A percentile compares a stretch with the other conserved stretches of the same genome.
phyloP scores from a whole-genome alignment of 2,797 vertebrate genomes.

The Dromococcyx pavoninus region DNA sequence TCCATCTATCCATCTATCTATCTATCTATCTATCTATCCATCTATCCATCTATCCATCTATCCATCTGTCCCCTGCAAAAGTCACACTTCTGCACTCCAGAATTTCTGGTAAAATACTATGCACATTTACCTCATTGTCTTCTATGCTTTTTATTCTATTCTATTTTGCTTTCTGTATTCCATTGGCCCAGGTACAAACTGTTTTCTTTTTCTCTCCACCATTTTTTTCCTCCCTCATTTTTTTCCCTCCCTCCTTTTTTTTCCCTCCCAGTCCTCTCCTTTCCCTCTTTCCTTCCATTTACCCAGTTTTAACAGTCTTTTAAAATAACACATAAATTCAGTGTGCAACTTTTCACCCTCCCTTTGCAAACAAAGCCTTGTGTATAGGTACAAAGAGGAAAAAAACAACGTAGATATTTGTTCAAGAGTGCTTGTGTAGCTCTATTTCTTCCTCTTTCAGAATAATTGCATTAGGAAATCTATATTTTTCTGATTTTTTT shows the following conservation, averaged over 20 bases:
- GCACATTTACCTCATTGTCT: background rate
- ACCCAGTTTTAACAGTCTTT: background rate
- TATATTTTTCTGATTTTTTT: background rate
- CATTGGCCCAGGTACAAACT: background rate
- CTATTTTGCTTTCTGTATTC: background rate
- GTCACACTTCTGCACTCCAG: background rate
- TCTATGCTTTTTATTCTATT: background rate
- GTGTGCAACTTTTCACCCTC: background rate
- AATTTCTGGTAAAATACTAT: background rate
- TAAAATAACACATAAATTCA: background rate
- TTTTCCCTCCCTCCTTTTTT: background rate
- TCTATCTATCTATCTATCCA: too few species aligned
- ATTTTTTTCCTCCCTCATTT: background rate
- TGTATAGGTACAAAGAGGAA: background rate
- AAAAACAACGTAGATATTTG: background rate
- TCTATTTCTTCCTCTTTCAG: background rate
- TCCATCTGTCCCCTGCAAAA: background rate
- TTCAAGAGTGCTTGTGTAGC: background rate
- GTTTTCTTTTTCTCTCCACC: background rate
- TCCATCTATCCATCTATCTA: background rate
- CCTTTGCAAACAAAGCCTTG: background rate
- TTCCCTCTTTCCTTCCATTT: background rate
- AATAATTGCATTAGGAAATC: background rate
- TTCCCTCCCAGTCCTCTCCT: background rate
- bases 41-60: fast-evolving